These are phyloP conservation scores for Bradypodion pumilum DNA, from an alignment of 2,797 vertebrate genomes.

Conservation along the genomic window DNA sequence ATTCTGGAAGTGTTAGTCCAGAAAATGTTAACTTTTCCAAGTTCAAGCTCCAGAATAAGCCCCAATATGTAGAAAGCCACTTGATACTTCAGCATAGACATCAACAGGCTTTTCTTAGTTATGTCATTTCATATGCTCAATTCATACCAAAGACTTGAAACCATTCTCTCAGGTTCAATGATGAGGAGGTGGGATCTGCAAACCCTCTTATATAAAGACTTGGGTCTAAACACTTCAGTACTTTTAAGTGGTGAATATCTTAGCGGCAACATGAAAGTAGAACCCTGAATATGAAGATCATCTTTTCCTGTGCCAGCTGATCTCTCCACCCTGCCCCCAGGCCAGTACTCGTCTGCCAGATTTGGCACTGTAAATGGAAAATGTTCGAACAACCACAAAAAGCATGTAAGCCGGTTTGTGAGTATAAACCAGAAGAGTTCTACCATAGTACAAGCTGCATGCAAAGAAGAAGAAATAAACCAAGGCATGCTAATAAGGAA, in stretches of 20 bases:
- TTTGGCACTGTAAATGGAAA: conserved; percentile 74
- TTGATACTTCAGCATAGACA: background rate
- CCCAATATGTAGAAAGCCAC: background rate
- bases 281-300: conserved; percentile 59
- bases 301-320: conserved; percentile 64
- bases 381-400: conserved; percentile 60
- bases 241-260: conserved; percentile 34
- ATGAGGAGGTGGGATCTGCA: too few species aligned
- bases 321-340: background rate
- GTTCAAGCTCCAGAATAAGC: background rate
- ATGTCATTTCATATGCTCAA: background rate
- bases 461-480: conserved; percentile 29
- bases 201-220: background rate
- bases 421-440: conserved; percentile 43
- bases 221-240: conserved; percentile 1
- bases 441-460: conserved; percentile 21
- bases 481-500: conserved; percentile 54
- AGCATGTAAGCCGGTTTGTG: conserved; percentile 37
- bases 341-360: conserved; percentile 51
- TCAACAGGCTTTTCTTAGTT: fast-evolving
- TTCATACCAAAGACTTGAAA: background rate
- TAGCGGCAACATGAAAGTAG: conserved; percentile 46
- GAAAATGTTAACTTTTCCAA: too few species aligned
- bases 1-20: background rate
- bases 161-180: background rate